These are phyloP conservation scores for Bombus pyrosoma DNA, from an alignment of 1,140 invertebrate species.

Conservation along the genomic window DNA sequence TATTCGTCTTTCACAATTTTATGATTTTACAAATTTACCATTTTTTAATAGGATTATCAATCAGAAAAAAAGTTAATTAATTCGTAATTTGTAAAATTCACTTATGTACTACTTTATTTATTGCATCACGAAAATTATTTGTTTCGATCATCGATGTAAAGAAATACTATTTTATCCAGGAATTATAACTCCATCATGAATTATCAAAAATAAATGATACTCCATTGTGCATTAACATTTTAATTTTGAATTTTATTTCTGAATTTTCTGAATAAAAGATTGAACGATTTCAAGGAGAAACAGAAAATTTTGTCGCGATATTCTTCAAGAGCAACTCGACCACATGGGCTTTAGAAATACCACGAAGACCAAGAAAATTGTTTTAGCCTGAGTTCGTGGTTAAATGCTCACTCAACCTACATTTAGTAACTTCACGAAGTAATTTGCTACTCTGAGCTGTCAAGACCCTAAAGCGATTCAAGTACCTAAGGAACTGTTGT, in stretches of 20 bases:
- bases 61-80: too few relatives aligned
- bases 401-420: conserved; percentile 63
- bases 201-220: background rate
- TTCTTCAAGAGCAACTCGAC: background rate
- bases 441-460: conserved; percentile 61
- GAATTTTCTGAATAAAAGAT: background rate
- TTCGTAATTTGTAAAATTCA: too few relatives aligned
- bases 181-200: too few relatives aligned
- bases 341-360: conserved; percentile 15
- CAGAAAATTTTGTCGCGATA: background rate
- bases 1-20: too few relatives aligned
- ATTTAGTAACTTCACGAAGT: conserved; percentile 55
- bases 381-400: conserved; percentile 53
- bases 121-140: background rate
- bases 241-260: background rate
- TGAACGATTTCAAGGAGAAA: background rate
- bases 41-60: background rate
- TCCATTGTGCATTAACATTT: background rate
- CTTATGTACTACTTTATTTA: background rate
- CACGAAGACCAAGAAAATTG: conserved; percentile 54
- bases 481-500: conserved; percentile 60
- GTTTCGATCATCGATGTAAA: background rate
- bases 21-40: background rate
- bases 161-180: too few relatives aligned
- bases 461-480: conserved; percentile 42